Evolutionary conservation across 2,888 invertebrate species (phyloP).

Genomic region (Cetonia aurata): DNA sequence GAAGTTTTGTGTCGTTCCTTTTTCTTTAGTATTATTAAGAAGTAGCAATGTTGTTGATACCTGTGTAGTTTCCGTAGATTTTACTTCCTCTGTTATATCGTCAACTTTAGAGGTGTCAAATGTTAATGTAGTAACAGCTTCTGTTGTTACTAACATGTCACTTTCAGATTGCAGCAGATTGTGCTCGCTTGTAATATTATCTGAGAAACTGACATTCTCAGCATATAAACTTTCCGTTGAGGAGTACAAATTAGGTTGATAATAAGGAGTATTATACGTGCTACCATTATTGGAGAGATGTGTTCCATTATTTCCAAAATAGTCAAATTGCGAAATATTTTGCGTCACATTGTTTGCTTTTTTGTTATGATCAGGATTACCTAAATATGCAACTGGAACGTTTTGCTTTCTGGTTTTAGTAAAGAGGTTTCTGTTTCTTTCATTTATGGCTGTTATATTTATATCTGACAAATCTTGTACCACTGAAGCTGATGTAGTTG

Average conservation of each 20-base stretch:
- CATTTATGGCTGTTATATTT: slow-evolving; percentile 68
- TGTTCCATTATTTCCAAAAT: not conserved
- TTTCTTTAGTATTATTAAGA: not conserved
- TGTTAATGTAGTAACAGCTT: not conserved
- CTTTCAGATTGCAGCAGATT: not conserved
- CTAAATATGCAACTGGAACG: slow-evolving; percentile 52
- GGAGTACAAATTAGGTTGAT: slow-evolving; percentile 12
- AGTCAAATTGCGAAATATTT: slow-evolving; percentile 9
- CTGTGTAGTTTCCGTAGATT: not conserved
- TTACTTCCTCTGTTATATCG: slow-evolving; percentile 9
- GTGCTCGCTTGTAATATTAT: not conserved
- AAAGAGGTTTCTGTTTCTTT: slow-evolving; percentile 70
- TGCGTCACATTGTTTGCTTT: not conserved
- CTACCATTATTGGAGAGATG: slow-evolving; percentile 51
- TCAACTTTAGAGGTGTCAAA: too few relatives aligned
- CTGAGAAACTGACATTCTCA: not conserved
- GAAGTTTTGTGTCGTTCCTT: slow-evolving; percentile 4
- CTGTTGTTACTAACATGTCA: not conserved
- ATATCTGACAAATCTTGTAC: slow-evolving; percentile 59
- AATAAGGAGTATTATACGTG: slow-evolving; percentile 22
- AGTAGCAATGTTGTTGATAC: slow-evolving; percentile 24
- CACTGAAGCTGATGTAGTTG: slow-evolving; percentile 29
- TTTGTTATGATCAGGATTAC: slow-evolving; percentile 26
- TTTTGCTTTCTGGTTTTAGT: slow-evolving; percentile 63
- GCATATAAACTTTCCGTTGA: slow-evolving; percentile 12